These are phyloP conservation scores for Acromyrmex heyeri DNA, from an alignment of 1,140 invertebrate species.

Conservation along the genomic window DNA sequence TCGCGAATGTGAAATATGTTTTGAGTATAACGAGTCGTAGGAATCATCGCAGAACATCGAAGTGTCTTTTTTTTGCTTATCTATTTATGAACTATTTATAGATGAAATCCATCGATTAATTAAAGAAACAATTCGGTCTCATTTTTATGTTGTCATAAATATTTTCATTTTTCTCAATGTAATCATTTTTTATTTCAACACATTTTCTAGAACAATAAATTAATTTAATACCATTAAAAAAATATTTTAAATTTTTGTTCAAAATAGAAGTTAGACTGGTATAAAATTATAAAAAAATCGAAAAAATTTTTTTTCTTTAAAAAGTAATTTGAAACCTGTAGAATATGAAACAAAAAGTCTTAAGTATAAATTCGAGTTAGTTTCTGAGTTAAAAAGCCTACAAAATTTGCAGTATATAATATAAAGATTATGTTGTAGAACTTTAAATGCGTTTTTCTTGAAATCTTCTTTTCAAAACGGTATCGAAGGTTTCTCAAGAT, in stretches of 20 bases:
- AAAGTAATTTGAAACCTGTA: too few relatives aligned
- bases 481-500: too few relatives aligned
- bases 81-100: neutral
- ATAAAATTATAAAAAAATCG: too few relatives aligned
- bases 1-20: neutral
- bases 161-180: neutral
- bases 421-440: too few relatives aligned
- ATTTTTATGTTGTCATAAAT: neutral
- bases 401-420: too few relatives aligned
- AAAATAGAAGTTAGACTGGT: neutral
- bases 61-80: neutral
- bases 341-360: too few relatives aligned
- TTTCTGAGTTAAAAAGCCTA: too few relatives aligned
- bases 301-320: too few relatives aligned
- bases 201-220: neutral
- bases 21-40: neutral
- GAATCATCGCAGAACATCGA: neutral
- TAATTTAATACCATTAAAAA: neutral
- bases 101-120: neutral
- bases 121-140: constrained; percentile 14
- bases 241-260: neutral
- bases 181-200: neutral
- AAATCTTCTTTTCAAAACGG: too few relatives aligned
- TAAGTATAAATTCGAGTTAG: too few relatives aligned
- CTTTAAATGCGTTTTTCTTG: too few relatives aligned